phyloP scores from a whole-genome alignment of 23 tunicate species.

The Corella eumyota region DNA sequence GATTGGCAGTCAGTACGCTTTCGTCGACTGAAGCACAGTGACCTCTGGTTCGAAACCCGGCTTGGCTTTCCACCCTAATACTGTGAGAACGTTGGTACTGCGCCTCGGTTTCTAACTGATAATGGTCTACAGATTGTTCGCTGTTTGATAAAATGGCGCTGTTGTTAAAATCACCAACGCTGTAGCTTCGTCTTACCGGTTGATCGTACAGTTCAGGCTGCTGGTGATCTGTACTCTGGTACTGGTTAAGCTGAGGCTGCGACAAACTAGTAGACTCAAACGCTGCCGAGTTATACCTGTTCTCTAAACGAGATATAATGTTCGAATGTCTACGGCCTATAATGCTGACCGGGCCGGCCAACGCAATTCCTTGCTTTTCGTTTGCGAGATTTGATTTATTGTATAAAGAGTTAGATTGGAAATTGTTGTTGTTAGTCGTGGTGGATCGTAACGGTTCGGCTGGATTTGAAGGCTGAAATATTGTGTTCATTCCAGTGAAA shows the following conservation, averaged over 20 bases:
- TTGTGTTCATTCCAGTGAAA: slow-evolving; percentile 6
- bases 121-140: slow-evolving; percentile 7
- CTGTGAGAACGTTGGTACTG: slow-evolving; percentile 9
- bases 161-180: slow-evolving; percentile 42
- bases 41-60: slow-evolving; percentile 30
- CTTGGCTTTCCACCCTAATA: slow-evolving; percentile 5
- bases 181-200: slow-evolving; percentile 50
- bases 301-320: not conserved
- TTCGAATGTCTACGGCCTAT: slow-evolving; percentile 26
- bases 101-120: not conserved
- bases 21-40: slow-evolving; percentile 64
- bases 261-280: not conserved
- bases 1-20: slow-evolving; percentile 27
- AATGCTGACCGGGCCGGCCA: slow-evolving; percentile 50
- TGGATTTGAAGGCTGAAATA: not conserved
- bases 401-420: not conserved
- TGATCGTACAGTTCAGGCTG: slow-evolving; percentile 8
- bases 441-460: too few species aligned
- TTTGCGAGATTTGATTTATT: too few species aligned
- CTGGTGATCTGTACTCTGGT: not conserved
- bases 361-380: slow-evolving; percentile 12
- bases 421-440: not conserved
- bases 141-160: slow-evolving; percentile 12
- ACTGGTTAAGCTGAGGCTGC: too few species aligned
- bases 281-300: not conserved